Percentiles rank a stretch among this genome's conserved stretches.
Evolutionary conservation across 2,797 vertebrate genomes (phyloP).

Genomic region (Melanotaenia boesemani): DNA sequence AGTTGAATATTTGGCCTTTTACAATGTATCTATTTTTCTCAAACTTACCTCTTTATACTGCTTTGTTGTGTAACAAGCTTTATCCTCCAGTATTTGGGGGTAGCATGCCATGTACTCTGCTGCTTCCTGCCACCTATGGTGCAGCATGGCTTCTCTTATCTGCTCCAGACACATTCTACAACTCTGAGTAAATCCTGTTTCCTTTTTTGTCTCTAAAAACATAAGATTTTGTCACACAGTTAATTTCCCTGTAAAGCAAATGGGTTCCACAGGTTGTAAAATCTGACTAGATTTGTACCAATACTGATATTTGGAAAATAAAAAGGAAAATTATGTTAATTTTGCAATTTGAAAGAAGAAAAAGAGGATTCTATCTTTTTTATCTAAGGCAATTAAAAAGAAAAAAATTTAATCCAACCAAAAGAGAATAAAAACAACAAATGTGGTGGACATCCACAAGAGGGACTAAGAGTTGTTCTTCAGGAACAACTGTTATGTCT

Average conservation of each 20-base stretch:
- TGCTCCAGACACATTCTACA: slow-evolving; percentile 81
- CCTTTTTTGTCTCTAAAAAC: not conserved
- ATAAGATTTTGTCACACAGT: not conserved
- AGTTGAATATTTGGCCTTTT: not conserved
- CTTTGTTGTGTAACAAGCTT: not conserved
- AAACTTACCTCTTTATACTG: slow-evolving; percentile 80
- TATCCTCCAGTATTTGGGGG: slow-evolving; percentile 84
- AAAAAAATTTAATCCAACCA: too few relatives aligned
- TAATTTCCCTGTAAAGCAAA: not conserved
- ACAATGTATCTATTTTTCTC: not conserved
- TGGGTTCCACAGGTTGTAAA: too few relatives aligned
- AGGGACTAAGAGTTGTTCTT: too few relatives aligned
- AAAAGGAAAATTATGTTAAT: too few relatives aligned
- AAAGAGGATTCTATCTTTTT: too few relatives aligned
- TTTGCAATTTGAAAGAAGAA: too few relatives aligned
- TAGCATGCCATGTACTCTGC: slow-evolving; percentile 86
- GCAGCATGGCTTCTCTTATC: slow-evolving; percentile 88
- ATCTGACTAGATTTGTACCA: too few relatives aligned
- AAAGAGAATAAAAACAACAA: too few relatives aligned
- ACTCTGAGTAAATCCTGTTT: slow-evolving; percentile 80
- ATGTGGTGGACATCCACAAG: too few relatives aligned
- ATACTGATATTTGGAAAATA: too few relatives aligned
- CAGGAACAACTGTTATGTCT: too few relatives aligned
- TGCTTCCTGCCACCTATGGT: slow-evolving; percentile 89
- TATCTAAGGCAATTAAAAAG: too few relatives aligned